Evolutionary conservation across 1,140 invertebrate species (phyloP).

Genomic region (Caenorhabditis latens): DNA sequence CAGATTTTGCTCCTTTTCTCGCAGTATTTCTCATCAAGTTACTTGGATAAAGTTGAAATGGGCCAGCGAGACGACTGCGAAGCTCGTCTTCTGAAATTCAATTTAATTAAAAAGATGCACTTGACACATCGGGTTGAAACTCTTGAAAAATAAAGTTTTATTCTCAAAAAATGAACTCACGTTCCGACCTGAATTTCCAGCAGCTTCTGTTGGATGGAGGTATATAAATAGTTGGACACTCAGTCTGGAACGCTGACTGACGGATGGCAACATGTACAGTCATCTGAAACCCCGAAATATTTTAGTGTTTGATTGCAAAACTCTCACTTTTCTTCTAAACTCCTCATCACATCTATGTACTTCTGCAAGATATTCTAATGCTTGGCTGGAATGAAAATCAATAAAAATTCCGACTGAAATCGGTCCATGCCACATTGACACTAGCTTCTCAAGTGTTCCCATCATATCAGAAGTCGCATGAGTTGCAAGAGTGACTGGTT

Average conservation of each 20-base stretch:
- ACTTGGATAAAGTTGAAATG: not conserved
- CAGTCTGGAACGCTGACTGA: not conserved
- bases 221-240: not conserved
- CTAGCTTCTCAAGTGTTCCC: not conserved
- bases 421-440: not conserved
- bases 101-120: too few species aligned
- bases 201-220: not conserved
- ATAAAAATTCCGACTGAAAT: constrained; percentile 1
- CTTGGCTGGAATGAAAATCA: not conserved
- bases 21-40: constrained; percentile 28
- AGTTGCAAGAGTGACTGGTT: constrained; percentile 11
- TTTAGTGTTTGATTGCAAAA: not conserved
- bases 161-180: too few species aligned
- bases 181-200: too few species aligned
- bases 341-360: not conserved
- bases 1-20: not conserved
- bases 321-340: not conserved
- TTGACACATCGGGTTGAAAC: too few species aligned
- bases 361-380: not conserved
- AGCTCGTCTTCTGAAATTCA: not conserved
- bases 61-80: not conserved
- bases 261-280: constrained; percentile 3
- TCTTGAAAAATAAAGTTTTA: too few species aligned
- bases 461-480: constrained; percentile 5
- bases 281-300: not conserved